A percentile compares a stretch with the other conserved stretches of the same genome.
phyloP scores from a whole-genome alignment of 2,797 vertebrate species.

The Sparus aurata region DNA sequence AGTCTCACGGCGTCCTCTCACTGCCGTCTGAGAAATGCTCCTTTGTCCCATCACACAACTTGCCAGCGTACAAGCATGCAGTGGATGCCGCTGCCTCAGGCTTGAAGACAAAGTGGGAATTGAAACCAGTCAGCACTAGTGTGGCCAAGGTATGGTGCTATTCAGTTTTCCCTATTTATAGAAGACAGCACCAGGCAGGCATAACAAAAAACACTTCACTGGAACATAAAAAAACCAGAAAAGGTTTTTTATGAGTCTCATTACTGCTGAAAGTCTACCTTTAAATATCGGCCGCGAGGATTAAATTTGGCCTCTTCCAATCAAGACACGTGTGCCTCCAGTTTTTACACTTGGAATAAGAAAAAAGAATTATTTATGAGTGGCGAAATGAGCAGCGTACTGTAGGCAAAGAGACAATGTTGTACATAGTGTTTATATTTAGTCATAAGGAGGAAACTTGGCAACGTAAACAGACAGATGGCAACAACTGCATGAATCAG shows the following conservation, averaged over 20 bases:
- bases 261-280: neutral
- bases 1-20: constrained; percentile 23
- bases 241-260: no score
- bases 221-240: neutral
- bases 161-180: constrained; percentile 9
- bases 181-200: neutral
- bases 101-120: constrained; percentile 18
- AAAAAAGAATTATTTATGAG: neutral
- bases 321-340: neutral
- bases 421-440: neutral
- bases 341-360: neutral
- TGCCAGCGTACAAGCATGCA: constrained; percentile 15
- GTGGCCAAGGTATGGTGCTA: constrained; percentile 6
- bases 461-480: constrained; percentile 1
- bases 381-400: no score
- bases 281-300: neutral
- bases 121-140: constrained; percentile 25
- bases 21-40: constrained; percentile 46
- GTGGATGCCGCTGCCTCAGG: constrained; percentile 30
- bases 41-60: constrained; percentile 53
- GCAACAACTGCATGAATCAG: constrained; percentile 9
- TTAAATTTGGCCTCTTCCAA: neutral
- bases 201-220: neutral
- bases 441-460: neutral
- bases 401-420: neutral